Evolutionary conservation across 2,797 vertebrate genomes (phyloP), one percentile per base, ranked within the genome.

Genomic region (Chelon auratus): DNA sequence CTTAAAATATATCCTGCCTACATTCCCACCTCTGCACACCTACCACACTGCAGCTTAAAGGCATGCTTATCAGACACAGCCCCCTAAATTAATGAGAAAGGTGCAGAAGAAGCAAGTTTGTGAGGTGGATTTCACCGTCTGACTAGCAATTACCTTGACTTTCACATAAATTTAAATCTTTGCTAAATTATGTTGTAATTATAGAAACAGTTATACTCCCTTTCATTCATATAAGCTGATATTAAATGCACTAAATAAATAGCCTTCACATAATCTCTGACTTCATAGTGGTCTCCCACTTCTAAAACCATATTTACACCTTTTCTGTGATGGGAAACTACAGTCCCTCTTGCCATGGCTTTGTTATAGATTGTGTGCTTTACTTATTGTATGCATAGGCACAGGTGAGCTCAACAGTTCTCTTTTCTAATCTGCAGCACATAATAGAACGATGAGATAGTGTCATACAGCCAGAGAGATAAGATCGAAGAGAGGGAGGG

Each of bases 381-480:
- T 47, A 36, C 39, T 53, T 12, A 43, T 56, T 43, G 52, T 40
- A 54, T 24, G n/a, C 43, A 62, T 50, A 40, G 47, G 30, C 33
- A 43, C 24, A 5, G 48, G 39, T 1, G n/a, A 53, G 36, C 20
- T 42, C 55, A 61, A 73, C 43, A 60, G 72, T 69, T 72, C 65
- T 69, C 64, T 58, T 66, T 61, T 59, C 62, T 65, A 51, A 81
- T 81, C 60, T 70, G n/a, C 45, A 50, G 69, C 65, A 48, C 68
- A 78, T 52, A 80, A 70, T 48, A 82, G 82, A 72, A 75, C 70
- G 57, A 77, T 74, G 72, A 79, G 77, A 90, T 87, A 42, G 63
- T 75, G 87, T 78, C 80, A 78, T 62, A 58, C 65, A 72, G 74
- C 50, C 63, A 60, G 81, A 72, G 14, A 81, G 89, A 91, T 91